Conservation (phyloP, 2,888 invertebrate genomes). For the Malthinus seriepunctatus region DNA sequence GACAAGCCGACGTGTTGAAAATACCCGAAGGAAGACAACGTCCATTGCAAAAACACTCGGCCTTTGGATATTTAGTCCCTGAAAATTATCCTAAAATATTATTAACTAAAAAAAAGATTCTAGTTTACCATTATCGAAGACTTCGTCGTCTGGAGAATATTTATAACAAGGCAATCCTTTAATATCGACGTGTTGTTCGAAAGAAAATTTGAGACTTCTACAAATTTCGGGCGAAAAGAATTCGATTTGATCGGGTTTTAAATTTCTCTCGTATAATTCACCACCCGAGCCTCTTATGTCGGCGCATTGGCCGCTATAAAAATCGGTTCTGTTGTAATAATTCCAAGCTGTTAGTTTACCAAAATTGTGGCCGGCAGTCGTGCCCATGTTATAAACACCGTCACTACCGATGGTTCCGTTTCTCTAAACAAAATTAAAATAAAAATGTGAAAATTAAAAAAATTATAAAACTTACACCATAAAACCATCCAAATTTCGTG, state of each 20-base stretch:
- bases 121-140: slow-evolving; percentile 69
- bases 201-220: slow-evolving; percentile 67
- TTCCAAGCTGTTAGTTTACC: slow-evolving; percentile 78
- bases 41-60: slow-evolving; percentile 74
- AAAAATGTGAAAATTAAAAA: not conserved
- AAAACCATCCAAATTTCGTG: slow-evolving; percentile 87
- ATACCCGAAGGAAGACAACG: slow-evolving; percentile 74
- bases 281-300: slow-evolving; percentile 74
- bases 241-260: slow-evolving; percentile 60
- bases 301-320: slow-evolving; percentile 61
- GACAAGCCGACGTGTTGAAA: slow-evolving; percentile 77
- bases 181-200: slow-evolving; percentile 60
- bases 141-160: slow-evolving; percentile 65
- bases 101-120: not conserved
- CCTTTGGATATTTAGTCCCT: slow-evolving; percentile 64
- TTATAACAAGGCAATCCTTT: slow-evolving; percentile 68
- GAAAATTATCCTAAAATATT: slow-evolving; percentile 13
- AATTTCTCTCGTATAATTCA: slow-evolving; percentile 74
- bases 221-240: slow-evolving; percentile 79
- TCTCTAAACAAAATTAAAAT: slow-evolving; percentile 58
- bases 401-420: slow-evolving; percentile 74
- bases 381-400: slow-evolving; percentile 75
- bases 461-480: slow-evolving; percentile 57
- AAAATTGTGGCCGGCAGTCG: slow-evolving; percentile 68
- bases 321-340: slow-evolving; percentile 59